phyloP scores from a whole-genome alignment of 2,888 invertebrate species.

The Halocaridina rubra region DNA sequence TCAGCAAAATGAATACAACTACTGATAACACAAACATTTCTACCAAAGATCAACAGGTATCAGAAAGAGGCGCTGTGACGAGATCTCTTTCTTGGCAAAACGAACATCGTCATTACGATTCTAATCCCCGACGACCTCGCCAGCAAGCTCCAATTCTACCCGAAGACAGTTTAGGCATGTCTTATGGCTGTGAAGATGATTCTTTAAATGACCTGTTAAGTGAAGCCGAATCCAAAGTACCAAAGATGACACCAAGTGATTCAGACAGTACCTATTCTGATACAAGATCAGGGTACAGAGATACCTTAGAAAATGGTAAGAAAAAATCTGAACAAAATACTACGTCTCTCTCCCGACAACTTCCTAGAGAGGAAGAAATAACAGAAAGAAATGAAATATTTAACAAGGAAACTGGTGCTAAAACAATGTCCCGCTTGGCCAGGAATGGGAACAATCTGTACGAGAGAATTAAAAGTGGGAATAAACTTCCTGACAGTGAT shows the following conservation, averaged over 20 bases:
- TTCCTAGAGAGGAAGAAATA: slow-evolving; percentile 60
- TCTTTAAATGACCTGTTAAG: slow-evolving; percentile 63
- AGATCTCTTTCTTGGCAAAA: slow-evolving; percentile 49
- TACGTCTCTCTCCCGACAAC: slow-evolving; percentile 22
- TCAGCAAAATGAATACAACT: slow-evolving; percentile 11
- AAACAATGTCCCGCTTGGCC: slow-evolving; percentile 48
- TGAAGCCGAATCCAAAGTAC: slow-evolving; percentile 64
- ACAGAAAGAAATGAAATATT: slow-evolving; percentile 62
- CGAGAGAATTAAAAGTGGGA: neutral
- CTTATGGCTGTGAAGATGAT: slow-evolving; percentile 46
- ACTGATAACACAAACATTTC: neutral
- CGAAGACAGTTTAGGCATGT: slow-evolving; percentile 7
- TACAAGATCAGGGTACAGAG: slow-evolving; percentile 12
- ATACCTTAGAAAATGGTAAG: neutral
- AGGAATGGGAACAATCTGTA: slow-evolving; percentile 4
- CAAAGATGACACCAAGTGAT: slow-evolving; percentile 60
- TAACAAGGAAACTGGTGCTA: slow-evolving; percentile 62
- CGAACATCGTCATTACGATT: slow-evolving; percentile 45
- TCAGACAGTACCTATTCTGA: slow-evolving; percentile 53
- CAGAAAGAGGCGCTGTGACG: neutral
- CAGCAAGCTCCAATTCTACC: neutral
- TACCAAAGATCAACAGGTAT: neutral
- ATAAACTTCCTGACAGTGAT: neutral
- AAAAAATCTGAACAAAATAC: neutral
- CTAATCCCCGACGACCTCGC: slow-evolving; percentile 14